Conservation (phyloP, 2,888 invertebrate species). For the Xanthorhoe designata region DNA sequence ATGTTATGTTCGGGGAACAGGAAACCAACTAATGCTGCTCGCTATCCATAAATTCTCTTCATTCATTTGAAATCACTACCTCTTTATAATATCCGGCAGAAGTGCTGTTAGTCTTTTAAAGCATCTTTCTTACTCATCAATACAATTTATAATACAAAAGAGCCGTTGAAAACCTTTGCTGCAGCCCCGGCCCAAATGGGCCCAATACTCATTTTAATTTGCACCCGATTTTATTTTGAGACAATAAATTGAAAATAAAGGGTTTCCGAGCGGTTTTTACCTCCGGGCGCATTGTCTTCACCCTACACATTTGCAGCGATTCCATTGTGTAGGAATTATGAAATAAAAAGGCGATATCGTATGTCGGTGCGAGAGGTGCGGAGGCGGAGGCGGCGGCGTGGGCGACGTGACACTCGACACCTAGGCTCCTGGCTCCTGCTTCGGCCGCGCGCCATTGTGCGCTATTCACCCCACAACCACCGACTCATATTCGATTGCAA, state of each 20-base stretch:
- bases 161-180: conserved; percentile 54
- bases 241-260: conserved; percentile 83
- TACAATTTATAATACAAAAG: conserved; percentile 54
- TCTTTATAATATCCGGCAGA: conserved; percentile 27
- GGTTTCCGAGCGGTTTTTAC: conserved; percentile 80
- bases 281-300: conserved; percentile 85
- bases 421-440: conserved; percentile 52
- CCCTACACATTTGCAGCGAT: conserved; percentile 79
- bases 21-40: conserved; percentile 41
- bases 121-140: conserved; percentile 22
- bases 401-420: conserved; percentile 68
- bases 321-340: conserved; percentile 81
- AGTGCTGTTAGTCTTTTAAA: conserved; percentile 22
- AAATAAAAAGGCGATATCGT: conserved; percentile 84
- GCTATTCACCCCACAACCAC: conserved; percentile 67
- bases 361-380: conserved; percentile 74
- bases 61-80: conserved; percentile 37
- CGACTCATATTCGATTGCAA: conserved; percentile 79
- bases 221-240: conserved; percentile 85
- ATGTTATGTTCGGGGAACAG: conserved; percentile 45
- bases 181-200: conserved; percentile 50
- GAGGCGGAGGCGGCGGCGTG: conserved; percentile 59
- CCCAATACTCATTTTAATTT: conserved; percentile 81
- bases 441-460: conserved; percentile 49
- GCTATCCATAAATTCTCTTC: conserved; percentile 33